Evolutionary conservation across 1,140 invertebrate species (phyloP).

Genomic region (Reticulitermes speratus): DNA sequence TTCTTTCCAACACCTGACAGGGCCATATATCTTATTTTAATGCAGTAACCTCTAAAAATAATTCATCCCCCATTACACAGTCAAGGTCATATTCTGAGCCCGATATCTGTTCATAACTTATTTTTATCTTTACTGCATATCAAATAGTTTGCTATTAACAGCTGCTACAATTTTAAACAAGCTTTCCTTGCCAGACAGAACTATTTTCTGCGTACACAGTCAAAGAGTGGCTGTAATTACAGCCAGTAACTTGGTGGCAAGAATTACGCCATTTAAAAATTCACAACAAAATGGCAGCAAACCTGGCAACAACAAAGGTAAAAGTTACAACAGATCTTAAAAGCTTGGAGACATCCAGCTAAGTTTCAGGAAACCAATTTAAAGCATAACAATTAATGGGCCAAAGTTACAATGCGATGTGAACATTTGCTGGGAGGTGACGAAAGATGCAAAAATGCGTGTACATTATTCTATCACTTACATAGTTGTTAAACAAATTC

Average conservation of each 20-base stretch:
- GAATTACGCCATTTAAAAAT: background rate
- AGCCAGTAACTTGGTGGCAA: background rate
- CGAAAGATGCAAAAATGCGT: too few species aligned
- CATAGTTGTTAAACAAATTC: too few species aligned
- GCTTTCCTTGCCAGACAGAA: background rate
- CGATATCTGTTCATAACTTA: background rate
- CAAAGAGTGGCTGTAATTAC: background rate
- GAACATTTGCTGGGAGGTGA: too few species aligned
- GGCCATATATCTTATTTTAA: background rate
- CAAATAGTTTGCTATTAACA: background rate
- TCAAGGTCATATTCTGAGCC: background rate
- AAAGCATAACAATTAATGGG: too few species aligned
- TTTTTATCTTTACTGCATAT: background rate
- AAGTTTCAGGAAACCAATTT: too few species aligned
- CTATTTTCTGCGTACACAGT: background rate
- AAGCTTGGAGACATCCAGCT: too few species aligned
- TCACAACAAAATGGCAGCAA: background rate
- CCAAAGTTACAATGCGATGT: too few species aligned
- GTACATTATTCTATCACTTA: too few species aligned
- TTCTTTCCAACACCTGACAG: background rate
- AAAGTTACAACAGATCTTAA: background rate
- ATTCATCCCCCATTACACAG: background rate
- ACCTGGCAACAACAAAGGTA: background rate
- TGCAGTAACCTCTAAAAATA: background rate
- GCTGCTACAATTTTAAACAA: background rate